Evolutionary conservation across 2,113 vertebrate genomes (phyloP).

Genomic region (Pachycephala philippinensis): DNA sequence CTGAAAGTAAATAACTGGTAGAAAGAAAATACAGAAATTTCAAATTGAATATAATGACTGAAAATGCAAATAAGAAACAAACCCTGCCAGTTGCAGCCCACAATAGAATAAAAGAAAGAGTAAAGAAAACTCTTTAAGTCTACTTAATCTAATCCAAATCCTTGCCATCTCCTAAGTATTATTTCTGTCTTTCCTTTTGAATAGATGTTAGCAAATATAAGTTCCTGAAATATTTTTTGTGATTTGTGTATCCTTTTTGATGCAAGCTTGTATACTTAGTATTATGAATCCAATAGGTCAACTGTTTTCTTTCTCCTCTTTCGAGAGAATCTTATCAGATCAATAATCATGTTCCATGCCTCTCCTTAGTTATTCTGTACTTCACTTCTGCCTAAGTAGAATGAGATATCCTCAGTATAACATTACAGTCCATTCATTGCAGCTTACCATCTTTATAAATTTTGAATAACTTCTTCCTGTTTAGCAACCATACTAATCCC

Average conservation of each 20-base stretch:
- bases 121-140: neutral
- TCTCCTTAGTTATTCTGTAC: neutral
- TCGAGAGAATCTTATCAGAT: neutral
- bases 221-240: neutral
- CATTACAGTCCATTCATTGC: neutral
- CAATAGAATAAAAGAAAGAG: neutral
- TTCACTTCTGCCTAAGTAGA: neutral
- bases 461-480: neutral
- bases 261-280: rapidly evolving
- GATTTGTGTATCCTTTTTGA: neutral
- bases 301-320: neutral
- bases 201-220: neutral
- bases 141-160: neutral
- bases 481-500: neutral
- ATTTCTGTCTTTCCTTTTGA: neutral
- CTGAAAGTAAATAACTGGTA: neutral
- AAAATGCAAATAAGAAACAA: neutral
- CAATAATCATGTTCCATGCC: neutral
- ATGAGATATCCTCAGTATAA: neutral
- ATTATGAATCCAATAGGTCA: neutral
- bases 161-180: neutral
- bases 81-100: neutral
- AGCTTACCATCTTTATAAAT: neutral
- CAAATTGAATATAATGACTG: neutral
- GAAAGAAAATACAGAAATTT: neutral